phyloP scores from a whole-genome alignment of 2,888 invertebrate species.

The Mesorhabditis sp. region DNA sequence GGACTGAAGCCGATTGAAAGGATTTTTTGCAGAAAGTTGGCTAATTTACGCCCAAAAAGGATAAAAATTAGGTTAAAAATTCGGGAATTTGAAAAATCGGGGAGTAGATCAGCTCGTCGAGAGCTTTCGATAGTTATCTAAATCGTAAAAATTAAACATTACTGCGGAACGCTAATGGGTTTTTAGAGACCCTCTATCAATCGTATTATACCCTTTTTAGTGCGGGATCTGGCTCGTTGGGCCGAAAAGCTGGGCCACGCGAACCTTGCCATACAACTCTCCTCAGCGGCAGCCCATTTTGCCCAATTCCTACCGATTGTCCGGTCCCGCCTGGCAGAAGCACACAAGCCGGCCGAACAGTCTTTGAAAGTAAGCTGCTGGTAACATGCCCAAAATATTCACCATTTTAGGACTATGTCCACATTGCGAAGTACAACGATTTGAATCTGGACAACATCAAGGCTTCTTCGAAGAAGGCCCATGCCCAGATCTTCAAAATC shows the following conservation, averaged over 20 bases:
- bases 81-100: no score
- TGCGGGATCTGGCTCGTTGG: constrained; percentile 20
- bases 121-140: no score
- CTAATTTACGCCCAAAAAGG: no score
- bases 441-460: constrained; percentile 89
- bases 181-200: no score
- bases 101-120: no score
- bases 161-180: no score
- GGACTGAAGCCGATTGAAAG: no score
- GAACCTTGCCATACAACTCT: constrained; percentile 28
- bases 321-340: constrained; percentile 58
- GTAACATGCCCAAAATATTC: constrained; percentile 59
- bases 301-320: constrained; percentile 68
- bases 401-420: constrained; percentile 73
- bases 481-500: constrained; percentile 61
- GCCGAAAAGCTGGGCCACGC: constrained; percentile 18
- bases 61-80: no score
- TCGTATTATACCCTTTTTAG: neutral
- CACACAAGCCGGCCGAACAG: constrained; percentile 37
- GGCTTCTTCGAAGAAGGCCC: constrained; percentile 67
- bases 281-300: constrained; percentile 74
- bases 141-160: no score
- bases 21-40: no score
- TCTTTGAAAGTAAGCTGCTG: neutral
- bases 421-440: constrained; percentile 91